These are phyloP conservation scores for Xestia ashworthii DNA, from an alignment of 2,888 invertebrate genomes.

Conservation along the genomic window DNA sequence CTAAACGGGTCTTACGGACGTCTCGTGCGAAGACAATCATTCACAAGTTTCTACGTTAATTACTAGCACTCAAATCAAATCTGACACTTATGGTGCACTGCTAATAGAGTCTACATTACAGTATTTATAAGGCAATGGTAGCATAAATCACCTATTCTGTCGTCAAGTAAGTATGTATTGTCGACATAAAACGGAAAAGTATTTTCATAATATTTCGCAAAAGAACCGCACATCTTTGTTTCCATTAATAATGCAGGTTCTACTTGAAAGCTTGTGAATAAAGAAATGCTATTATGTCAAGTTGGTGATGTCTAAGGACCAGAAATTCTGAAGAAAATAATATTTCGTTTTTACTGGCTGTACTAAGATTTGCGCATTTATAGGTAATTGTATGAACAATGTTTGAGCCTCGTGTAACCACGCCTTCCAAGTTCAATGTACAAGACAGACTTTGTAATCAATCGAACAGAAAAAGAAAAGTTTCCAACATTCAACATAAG, in stretches of 20 bases:
- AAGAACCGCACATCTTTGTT: constrained; percentile 6
- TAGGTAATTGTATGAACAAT: neutral
- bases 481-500: constrained; percentile 8
- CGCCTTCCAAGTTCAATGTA: constrained; percentile 6
- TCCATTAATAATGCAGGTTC: constrained; percentile 29
- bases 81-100: neutral
- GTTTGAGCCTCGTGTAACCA: neutral
- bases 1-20: constrained; percentile 10
- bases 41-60: neutral
- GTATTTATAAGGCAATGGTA: neutral
- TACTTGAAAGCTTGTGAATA: constrained; percentile 27
- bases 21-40: neutral
- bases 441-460: no score
- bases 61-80: neutral
- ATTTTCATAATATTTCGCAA: constrained; percentile 9
- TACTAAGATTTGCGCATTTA: neutral
- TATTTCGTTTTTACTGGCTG: neutral
- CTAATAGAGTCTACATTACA: neutral
- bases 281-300: constrained; percentile 3
- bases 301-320: neutral
- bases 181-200: neutral
- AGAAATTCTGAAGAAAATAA: neutral
- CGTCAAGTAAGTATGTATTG: neutral
- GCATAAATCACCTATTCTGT: neutral
- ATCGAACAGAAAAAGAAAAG: constrained; percentile 1